Conservation (phyloP, 2,113 vertebrate genomes). For the Stegostoma tigrinum region DNA sequence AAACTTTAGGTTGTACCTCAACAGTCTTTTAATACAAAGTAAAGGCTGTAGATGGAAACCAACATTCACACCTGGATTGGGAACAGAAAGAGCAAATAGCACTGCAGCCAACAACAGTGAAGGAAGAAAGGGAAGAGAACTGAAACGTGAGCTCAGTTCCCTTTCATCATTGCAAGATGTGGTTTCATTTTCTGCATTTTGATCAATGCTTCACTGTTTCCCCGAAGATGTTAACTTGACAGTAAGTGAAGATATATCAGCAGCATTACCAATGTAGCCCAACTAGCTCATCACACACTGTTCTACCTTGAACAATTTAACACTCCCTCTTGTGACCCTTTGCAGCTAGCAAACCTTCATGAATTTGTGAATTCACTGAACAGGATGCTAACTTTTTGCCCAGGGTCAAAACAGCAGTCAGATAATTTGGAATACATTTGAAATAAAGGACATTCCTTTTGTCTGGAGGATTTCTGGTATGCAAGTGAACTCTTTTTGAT, state of each 20-base stretch:
- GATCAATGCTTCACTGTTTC: background rate
- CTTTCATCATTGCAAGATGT: background rate
- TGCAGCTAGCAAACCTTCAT: background rate
- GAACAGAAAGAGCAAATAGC: background rate
- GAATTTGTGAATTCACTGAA: background rate
- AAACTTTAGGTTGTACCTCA: background rate
- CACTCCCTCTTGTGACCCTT: background rate
- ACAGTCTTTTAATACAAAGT: background rate
- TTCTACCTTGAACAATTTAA: background rate
- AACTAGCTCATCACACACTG: background rate
- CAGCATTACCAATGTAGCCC: background rate
- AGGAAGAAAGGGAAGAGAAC: no score
- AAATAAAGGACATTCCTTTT: background rate
- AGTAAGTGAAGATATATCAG: background rate
- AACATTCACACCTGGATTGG: background rate
- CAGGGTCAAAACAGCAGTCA: background rate
- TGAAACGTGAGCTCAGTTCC: no score
- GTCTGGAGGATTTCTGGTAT: background rate
- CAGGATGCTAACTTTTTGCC: background rate
- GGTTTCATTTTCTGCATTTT: background rate
- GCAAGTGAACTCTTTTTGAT: background rate
- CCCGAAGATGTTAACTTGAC: background rate
- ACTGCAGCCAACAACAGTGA: background rate
- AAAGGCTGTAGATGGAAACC: background rate
- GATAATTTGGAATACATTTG: background rate